A percentile compares a stretch with the other conserved stretches of the same genome.
These are phyloP conservation scores for Hetaerina titia DNA, from an alignment of 2,888 invertebrate species.

Conservation along the genomic window DNA sequence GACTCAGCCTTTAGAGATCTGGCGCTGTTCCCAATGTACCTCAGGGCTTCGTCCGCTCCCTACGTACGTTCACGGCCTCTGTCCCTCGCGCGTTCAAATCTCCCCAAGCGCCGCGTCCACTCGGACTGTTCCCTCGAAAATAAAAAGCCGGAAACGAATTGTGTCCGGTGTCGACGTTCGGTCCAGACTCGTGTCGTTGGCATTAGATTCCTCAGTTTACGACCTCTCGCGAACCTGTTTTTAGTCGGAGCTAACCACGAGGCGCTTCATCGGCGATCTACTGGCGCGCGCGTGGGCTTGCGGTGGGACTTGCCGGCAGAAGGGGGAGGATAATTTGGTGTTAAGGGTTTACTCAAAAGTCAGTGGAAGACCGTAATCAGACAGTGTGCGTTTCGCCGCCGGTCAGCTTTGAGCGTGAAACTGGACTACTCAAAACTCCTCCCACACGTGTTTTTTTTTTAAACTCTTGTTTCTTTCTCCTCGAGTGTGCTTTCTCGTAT, in stretches of 20 bases:
- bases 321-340: neutral
- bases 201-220: neutral
- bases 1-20: neutral
- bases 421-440: neutral
- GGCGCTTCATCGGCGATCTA: neutral
- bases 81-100: constrained; percentile 16
- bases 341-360: neutral
- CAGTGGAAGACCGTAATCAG: neutral
- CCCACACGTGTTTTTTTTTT: neutral
- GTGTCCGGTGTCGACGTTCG: neutral
- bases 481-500: neutral
- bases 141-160: neutral
- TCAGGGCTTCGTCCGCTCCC: neutral
- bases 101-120: neutral
- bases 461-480: neutral
- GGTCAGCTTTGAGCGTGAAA: neutral
- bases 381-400: neutral
- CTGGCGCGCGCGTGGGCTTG: neutral
- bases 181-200: neutral
- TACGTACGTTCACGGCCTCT: neutral
- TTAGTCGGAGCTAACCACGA: neutral
- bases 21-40: too few relatives aligned
- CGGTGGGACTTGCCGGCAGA: neutral
- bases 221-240: neutral
- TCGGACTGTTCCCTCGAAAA: neutral